Conservation (phyloP, 2,888 invertebrate species). For the Mystacides longicornis region DNA sequence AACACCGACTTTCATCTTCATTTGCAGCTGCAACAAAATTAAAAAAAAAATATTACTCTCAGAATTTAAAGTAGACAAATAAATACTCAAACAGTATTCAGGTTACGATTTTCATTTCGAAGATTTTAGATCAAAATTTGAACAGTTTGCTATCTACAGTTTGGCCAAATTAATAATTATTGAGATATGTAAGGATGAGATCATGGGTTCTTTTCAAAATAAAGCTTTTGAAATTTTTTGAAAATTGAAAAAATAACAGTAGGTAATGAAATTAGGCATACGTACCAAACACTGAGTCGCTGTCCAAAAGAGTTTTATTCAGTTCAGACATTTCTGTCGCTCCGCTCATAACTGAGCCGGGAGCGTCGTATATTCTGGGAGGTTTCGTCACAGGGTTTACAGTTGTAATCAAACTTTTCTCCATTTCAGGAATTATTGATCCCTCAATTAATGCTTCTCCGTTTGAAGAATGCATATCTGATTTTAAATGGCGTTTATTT, state of each 20-base stretch:
- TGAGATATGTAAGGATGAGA: too few species aligned
- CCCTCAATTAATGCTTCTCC: conserved; percentile 66
- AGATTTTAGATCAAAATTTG: too few species aligned
- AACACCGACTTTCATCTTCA: conserved; percentile 64
- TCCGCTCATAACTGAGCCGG: conserved; percentile 61
- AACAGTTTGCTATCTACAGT: too few species aligned
- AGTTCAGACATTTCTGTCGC: conserved; percentile 77
- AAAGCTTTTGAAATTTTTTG: too few species aligned
- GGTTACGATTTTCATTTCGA: too few species aligned
- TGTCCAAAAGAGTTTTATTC: conserved; percentile 73
- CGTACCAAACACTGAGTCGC: conserved; percentile 73
- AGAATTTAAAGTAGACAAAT: neutral
- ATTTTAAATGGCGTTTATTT: conserved; percentile 51
- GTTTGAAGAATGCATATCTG: conserved; percentile 52
- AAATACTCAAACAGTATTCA: too few species aligned
- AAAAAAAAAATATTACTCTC: neutral
- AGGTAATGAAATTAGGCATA: too few species aligned
- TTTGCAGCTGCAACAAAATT: conserved; percentile 47
- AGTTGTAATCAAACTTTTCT: conserved; percentile 75
- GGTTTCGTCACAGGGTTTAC: conserved; percentile 82
- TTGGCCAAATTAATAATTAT: too few species aligned
- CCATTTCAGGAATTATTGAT: conserved; percentile 73
- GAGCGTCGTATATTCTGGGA: conserved; percentile 67
- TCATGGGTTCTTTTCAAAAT: too few species aligned
- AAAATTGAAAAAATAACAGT: too few species aligned